Conservation (phyloP, 64 coral and sea anemone genomes). For the Actinia equina region DNA sequence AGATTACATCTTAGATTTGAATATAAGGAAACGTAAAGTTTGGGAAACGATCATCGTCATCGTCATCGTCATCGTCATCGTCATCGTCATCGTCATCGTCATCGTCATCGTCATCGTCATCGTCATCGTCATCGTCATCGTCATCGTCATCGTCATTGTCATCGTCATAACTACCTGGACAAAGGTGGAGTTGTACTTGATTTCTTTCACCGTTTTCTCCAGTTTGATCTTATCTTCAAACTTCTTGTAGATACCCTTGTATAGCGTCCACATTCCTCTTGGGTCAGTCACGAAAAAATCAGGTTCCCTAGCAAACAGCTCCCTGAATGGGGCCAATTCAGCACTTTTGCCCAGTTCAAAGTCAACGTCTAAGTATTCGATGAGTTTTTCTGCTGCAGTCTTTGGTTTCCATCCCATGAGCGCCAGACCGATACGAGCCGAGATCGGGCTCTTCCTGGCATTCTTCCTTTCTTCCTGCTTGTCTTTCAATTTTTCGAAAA, state of each 20-base stretch:
- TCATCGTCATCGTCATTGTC: too few relatives aligned
- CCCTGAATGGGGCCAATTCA: not conserved
- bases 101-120: too few relatives aligned
- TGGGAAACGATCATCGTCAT: too few relatives aligned
- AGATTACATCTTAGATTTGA: too few relatives aligned
- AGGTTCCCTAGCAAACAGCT: not conserved
- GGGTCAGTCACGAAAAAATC: not conserved
- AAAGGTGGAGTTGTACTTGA: not conserved
- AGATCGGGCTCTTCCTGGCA: not conserved
- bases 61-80: too few relatives aligned
- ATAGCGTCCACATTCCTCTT: not conserved
- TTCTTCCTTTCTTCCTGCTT: not conserved
- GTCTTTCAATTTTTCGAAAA: not conserved
- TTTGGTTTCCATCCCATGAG: conserved; percentile 20
- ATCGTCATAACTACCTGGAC: too few relatives aligned
- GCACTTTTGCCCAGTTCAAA: not conserved
- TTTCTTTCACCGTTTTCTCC: not conserved
- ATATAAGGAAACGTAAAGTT: too few relatives aligned
- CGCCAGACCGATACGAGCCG: not conserved
- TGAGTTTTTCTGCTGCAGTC: not conserved
- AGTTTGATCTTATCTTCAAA: conserved; percentile 18
- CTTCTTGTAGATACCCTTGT: not conserved
- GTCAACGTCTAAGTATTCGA: not conserved
- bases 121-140: too few relatives aligned
- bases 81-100: too few relatives aligned